Evolutionary conservation across 2,888 invertebrate genomes (phyloP).

Genomic region (Stenichneumon culpator): DNA sequence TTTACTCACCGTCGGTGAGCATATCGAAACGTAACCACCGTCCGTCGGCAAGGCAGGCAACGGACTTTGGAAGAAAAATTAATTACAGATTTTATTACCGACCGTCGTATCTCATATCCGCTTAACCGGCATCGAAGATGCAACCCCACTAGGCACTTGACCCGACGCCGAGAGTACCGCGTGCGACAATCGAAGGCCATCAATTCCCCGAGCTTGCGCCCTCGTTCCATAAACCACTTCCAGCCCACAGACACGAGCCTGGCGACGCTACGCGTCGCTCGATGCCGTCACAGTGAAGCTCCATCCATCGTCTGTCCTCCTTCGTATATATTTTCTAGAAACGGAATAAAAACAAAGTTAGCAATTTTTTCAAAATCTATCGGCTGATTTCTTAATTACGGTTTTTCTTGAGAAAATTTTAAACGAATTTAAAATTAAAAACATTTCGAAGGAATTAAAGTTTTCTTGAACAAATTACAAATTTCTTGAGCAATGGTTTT

Average conservation of each 20-base stretch:
- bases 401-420: too few species aligned
- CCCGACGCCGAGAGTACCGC: constrained; percentile 3
- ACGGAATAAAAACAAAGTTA: neutral
- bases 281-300: constrained; percentile 36
- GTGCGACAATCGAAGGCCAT: constrained; percentile 30
- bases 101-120: too few species aligned
- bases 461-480: too few species aligned
- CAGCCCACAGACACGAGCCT: neutral
- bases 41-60: neutral
- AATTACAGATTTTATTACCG: neutral
- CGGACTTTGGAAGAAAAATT: neutral
- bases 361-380: neutral
- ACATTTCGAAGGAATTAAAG: too few species aligned
- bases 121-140: neutral
- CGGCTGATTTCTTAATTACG: neutral
- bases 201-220: constrained; percentile 55
- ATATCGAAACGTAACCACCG: too few species aligned
- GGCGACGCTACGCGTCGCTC: constrained; percentile 12
- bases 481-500: neutral
- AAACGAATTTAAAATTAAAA: too few species aligned
- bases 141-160: neutral
- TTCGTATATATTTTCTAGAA: neutral
- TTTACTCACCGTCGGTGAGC: too few species aligned
- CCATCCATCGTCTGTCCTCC: neutral
- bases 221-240: constrained; percentile 37